These are phyloP conservation scores for Procambarus clarkii DNA, from an alignment of 1,140 invertebrate genomes.

Conservation along the genomic window DNA sequence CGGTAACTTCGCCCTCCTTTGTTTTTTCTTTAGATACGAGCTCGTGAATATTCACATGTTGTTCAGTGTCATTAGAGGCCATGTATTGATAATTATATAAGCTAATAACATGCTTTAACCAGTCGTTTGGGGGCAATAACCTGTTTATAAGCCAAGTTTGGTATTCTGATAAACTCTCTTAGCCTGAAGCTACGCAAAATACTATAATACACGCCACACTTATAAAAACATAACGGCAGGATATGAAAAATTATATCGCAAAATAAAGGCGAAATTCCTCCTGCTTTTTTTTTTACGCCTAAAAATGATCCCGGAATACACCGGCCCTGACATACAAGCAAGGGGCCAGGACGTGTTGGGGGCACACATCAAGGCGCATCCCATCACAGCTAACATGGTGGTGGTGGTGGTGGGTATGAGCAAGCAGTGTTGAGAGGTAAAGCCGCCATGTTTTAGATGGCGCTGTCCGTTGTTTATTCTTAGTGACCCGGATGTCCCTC, in stretches of 20 bases:
- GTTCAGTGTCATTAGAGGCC: conserved; percentile 41
- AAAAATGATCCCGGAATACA: conserved; percentile 5
- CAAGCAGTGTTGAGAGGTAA: conserved; percentile 7
- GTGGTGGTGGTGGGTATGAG: conserved; percentile 21
- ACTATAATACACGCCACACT: not conserved
- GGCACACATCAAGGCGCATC: not conserved
- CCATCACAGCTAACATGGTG: conserved; percentile 16
- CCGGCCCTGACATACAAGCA: not conserved
- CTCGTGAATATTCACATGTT: conserved; percentile 54
- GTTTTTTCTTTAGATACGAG: conserved; percentile 34
- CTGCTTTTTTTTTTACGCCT: conserved; percentile 3
- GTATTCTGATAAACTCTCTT: not conserved
- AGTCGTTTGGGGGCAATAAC: not conserved
- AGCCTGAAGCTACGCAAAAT: not conserved
- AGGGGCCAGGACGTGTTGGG: not conserved
- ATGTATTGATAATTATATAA: conserved; percentile 29
- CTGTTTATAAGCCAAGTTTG: not conserved
- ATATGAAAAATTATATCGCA: not conserved
- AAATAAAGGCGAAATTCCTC: not conserved
- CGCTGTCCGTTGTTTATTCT: conserved; percentile 38
- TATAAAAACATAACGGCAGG: not conserved
- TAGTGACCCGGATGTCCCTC: conserved; percentile 43
- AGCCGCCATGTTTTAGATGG: conserved; percentile 35
- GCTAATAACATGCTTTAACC: conserved; percentile 22
- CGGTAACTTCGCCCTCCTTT: conserved; percentile 22